These are phyloP conservation scores for Cryptomyrus ogoouensis DNA, from an alignment of 2,113 vertebrate genomes.

Conservation along the genomic window DNA sequence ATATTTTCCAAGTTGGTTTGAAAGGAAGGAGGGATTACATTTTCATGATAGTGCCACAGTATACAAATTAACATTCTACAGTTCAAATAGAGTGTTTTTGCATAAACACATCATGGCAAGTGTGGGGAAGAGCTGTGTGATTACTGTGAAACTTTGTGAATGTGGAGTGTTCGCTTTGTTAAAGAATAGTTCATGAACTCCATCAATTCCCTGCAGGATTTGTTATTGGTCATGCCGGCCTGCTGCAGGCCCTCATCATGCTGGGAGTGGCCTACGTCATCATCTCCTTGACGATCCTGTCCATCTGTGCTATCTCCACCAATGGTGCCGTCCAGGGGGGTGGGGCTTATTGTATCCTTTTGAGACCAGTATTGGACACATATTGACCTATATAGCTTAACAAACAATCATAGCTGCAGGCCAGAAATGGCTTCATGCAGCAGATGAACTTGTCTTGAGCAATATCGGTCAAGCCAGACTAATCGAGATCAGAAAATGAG, in stretches of 20 bases:
- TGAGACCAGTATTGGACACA: background rate
- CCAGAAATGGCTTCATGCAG: background rate
- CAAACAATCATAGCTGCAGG: background rate
- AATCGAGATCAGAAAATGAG: background rate
- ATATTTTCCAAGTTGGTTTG: background rate
- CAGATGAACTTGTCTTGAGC: background rate
- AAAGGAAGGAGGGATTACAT: background rate
- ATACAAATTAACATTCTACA: background rate
- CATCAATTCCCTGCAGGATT: constrained; percentile 45
- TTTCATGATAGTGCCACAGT: background rate
- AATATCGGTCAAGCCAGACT: background rate
- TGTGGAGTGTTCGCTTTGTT: background rate
- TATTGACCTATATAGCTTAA: background rate
- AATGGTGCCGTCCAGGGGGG: constrained; percentile 64
- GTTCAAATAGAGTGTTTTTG: background rate
- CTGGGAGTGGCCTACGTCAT: constrained; percentile 63
- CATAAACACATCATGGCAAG: background rate
- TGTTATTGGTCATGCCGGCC: constrained; percentile 61
- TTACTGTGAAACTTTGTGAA: background rate
- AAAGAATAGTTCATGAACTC: background rate
- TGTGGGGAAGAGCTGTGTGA: background rate
- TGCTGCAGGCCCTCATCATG: constrained; percentile 61
- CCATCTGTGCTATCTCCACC: constrained; percentile 64
- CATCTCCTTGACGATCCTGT: constrained; percentile 59
- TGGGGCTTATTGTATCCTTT: constrained; percentile 67